Evolutionary conservation across 2,888 invertebrate species (phyloP).

Genomic region (Diploptera punctata): DNA sequence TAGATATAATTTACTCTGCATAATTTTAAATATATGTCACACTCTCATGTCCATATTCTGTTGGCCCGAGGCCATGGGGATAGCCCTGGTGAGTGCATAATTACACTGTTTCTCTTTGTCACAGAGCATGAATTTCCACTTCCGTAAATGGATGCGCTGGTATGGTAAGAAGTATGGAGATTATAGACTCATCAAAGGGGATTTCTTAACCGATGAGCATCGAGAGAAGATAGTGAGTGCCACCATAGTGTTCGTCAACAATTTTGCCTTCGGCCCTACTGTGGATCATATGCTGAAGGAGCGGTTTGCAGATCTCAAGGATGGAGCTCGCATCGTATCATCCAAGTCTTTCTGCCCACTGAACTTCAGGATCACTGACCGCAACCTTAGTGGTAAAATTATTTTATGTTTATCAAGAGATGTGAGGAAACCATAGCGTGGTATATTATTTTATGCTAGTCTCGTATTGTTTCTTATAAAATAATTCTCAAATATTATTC

Average conservation of each 20-base stretch:
- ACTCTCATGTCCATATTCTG: too few species aligned
- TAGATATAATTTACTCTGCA: too few species aligned
- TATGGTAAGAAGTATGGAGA: constrained; percentile 95
- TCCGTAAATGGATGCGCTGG: constrained; percentile 97
- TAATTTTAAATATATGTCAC: too few species aligned
- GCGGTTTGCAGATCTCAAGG: constrained; percentile 93
- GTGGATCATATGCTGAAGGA: constrained; percentile 97
- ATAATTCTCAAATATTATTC: too few species aligned
- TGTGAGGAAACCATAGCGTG: too few species aligned
- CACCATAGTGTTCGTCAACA: constrained; percentile 98
- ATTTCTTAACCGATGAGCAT: constrained; percentile 92
- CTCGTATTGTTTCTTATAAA: too few species aligned
- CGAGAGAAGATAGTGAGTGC: constrained; percentile 93
- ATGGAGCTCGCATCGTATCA: constrained; percentile 95
- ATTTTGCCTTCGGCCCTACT: constrained; percentile 98
- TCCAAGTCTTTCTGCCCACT: constrained; percentile 99
- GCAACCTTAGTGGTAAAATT: constrained; percentile 84
- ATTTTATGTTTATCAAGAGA: too few species aligned
- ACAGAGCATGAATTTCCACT: constrained; percentile 87
- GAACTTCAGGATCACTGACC: constrained; percentile 96
- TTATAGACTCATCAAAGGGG: constrained; percentile 91
- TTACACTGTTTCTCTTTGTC: constrained; percentile 48
- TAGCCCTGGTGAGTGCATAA: too few species aligned
- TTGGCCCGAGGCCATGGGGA: too few species aligned
- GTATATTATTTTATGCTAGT: too few species aligned